These are phyloP conservation scores for Shargacucullia verbasci DNA, from an alignment of 2,888 invertebrate genomes.

Conservation along the genomic window DNA sequence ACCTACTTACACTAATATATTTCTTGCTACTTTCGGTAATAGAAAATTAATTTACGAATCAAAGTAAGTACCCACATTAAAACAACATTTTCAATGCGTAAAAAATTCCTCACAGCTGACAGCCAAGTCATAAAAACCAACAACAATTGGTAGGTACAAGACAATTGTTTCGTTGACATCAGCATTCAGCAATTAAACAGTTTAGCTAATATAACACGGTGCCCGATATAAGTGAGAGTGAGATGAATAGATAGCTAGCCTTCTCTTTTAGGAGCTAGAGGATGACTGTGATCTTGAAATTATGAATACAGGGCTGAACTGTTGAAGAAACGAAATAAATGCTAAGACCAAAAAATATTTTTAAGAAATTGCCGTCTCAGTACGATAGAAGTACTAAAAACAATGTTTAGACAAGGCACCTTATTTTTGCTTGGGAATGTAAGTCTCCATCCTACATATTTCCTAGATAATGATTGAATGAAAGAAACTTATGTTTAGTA, in stretches of 20 bases:
- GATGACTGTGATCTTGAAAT: conserved; percentile 32
- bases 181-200: conserved; percentile 67
- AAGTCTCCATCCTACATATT: conserved; percentile 9
- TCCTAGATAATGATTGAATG: neutral
- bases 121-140: conserved; percentile 33
- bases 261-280: conserved; percentile 11
- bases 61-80: no score
- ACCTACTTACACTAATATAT: no score
- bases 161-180: conserved; percentile 63
- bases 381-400: no score
- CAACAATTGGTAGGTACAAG: conserved; percentile 29
- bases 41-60: no score
- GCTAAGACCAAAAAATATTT: neutral
- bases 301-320: conserved; percentile 21
- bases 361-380: no score
- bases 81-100: neutral
- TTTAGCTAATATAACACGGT: conserved; percentile 56
- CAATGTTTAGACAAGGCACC: no score
- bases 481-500: conserved; percentile 13
- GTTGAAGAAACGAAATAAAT: neutral
- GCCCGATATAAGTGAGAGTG: conserved; percentile 38
- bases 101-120: conserved; percentile 28
- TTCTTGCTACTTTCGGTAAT: no score
- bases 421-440: no score
- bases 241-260: conserved; percentile 22